These are phyloP conservation scores for Gouania willdenowi DNA, from an alignment of 2,797 vertebrate genomes.

Conservation along the genomic window DNA sequence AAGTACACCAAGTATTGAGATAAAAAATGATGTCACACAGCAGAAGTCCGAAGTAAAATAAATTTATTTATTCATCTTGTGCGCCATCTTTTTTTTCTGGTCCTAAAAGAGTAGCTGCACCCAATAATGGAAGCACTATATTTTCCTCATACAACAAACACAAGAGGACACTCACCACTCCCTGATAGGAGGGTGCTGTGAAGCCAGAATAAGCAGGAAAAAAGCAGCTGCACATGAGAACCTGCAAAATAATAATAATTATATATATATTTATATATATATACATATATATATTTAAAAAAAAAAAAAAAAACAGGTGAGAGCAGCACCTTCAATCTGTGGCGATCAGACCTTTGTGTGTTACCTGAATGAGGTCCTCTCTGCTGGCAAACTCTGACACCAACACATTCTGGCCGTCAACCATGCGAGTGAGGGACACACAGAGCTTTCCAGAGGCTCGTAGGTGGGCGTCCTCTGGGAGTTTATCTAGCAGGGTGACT, in stretches of 20 bases:
- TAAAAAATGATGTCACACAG: too few relatives aligned
- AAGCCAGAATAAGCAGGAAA: slow-evolving; percentile 85
- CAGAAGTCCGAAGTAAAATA: too few relatives aligned
- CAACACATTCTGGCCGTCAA: slow-evolving; percentile 81
- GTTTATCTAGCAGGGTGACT: slow-evolving; percentile 57
- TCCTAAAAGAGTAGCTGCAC: too few relatives aligned
- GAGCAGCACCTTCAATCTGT: too few relatives aligned
- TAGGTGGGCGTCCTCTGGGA: slow-evolving; percentile 82
- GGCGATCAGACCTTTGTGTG: background rate
- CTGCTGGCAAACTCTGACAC: slow-evolving; percentile 86
- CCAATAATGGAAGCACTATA: too few relatives aligned
- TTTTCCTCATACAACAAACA: too few relatives aligned
- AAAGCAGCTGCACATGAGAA: slow-evolving; percentile 86
- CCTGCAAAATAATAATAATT: slow-evolving; percentile 65
- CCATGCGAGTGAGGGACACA: slow-evolving; percentile 86
- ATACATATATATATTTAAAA: too few relatives aligned
- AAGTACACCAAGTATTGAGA: too few relatives aligned
- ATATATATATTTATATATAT: too few relatives aligned
- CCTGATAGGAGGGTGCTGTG: slow-evolving; percentile 84
- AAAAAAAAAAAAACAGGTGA: too few relatives aligned
- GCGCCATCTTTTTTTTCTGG: too few relatives aligned
- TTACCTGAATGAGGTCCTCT: slow-evolving; percentile 88
- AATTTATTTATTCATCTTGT: too few relatives aligned
- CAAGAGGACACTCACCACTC: slow-evolving; percentile 78
- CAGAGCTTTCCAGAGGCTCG: slow-evolving; percentile 74